Percentiles rank a stretch among this genome's conserved stretches.
phyloP scores from a whole-genome alignment of 2,797 vertebrate species.

The Haliaeetus vocifer region DNA sequence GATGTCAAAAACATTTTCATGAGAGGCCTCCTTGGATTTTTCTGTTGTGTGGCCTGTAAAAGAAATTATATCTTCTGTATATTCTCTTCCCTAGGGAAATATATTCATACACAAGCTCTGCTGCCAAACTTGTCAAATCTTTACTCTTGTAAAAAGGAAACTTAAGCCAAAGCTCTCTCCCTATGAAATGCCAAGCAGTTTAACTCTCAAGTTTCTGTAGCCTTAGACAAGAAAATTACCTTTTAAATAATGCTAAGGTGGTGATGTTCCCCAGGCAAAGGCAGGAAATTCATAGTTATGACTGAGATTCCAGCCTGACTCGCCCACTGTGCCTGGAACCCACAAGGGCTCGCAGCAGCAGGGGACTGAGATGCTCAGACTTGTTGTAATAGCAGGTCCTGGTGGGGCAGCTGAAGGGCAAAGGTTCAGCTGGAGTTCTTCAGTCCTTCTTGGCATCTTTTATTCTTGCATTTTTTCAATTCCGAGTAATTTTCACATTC shows the following conservation, averaged over 20 bases:
- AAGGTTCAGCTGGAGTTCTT: conserved; percentile 4
- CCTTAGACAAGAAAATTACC: conserved; percentile 48
- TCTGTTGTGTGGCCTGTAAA: conserved; percentile 67
- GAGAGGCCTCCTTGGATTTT: conserved; percentile 47
- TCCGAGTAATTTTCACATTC: background rate
- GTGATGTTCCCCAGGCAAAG: background rate
- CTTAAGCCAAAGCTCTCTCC: conserved; percentile 56
- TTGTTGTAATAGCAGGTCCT: background rate
- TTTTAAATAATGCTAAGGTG: conserved; percentile 16
- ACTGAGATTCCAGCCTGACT: background rate
- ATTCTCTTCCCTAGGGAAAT: conserved; percentile 47
- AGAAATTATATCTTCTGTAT: conserved; percentile 64
- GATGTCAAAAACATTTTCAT: conserved; percentile 38
- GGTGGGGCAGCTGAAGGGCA: background rate
- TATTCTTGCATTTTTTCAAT: background rate
- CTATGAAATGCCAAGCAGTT: conserved; percentile 54
- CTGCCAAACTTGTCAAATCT: conserved; percentile 71
- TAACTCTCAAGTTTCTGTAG: conserved; percentile 47
- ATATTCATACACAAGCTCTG: conserved; percentile 36
- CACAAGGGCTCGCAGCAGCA: background rate
- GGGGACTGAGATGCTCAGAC: background rate
- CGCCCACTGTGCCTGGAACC: background rate
- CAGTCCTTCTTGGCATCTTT: background rate
- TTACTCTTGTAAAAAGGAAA: conserved; percentile 62
- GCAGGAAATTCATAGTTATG: conserved; percentile 26